A percentile compares a stretch with the other conserved stretches of the same genome.
These are phyloP conservation scores for Trypoxylon attenuatum DNA, from an alignment of 2,888 invertebrate genomes.

Conservation along the genomic window DNA sequence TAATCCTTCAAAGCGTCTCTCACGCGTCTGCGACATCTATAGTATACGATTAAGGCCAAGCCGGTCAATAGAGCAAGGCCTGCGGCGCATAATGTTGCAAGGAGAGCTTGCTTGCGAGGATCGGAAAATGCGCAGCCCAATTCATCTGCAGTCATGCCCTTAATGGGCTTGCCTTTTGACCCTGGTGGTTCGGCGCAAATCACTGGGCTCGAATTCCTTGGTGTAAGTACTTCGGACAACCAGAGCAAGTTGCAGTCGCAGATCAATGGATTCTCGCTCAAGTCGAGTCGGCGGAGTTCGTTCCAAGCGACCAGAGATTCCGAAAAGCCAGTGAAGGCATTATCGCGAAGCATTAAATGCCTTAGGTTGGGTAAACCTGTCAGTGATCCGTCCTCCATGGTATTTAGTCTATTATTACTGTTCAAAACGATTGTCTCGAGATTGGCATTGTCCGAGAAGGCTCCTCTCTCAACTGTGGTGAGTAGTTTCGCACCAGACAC, in stretches of 20 bases:
- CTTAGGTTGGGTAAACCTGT: constrained; percentile 87
- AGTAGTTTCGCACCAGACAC: constrained; percentile 86
- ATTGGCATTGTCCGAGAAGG: constrained; percentile 87
- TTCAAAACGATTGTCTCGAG: constrained; percentile 85
- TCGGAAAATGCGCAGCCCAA: constrained; percentile 89
- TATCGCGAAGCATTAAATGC: constrained; percentile 86
- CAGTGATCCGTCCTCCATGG: constrained; percentile 85
- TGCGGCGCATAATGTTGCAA: constrained; percentile 85
- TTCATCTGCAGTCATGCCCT: constrained; percentile 82
- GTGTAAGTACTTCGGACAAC: constrained; percentile 84
- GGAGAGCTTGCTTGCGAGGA: constrained; percentile 86
- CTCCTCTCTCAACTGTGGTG: constrained; percentile 84
- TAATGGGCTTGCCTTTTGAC: constrained; percentile 80
- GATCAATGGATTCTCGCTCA: constrained; percentile 88
- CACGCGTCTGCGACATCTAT: constrained; percentile 87
- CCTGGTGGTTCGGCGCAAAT: constrained; percentile 85
- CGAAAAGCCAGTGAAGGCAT: constrained; percentile 84
- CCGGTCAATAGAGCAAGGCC: constrained; percentile 84
- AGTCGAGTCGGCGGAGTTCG: constrained; percentile 84
- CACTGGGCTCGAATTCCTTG: constrained; percentile 82
- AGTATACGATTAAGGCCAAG: constrained; percentile 82
- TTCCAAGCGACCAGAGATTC: constrained; percentile 88
- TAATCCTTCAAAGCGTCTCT: constrained; percentile 89
- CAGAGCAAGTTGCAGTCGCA: constrained; percentile 89
- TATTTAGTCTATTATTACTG: constrained; percentile 84